Conservation (phyloP, 2,797 vertebrate genomes). For the Gallinago nigripennis region DNA sequence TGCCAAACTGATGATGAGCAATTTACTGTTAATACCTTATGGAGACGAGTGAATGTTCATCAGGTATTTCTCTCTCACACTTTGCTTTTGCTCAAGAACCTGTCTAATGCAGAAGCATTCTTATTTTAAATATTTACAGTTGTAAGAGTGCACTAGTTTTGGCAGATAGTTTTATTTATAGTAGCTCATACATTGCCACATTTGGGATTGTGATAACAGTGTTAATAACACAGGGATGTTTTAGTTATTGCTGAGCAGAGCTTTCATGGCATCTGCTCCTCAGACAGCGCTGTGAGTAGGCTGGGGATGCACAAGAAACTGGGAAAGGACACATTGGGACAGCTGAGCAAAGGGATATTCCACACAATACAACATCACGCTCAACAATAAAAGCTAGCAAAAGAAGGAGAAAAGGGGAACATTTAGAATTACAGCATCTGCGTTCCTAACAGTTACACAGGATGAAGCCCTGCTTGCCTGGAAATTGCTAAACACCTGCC, state of each 20-base stretch:
- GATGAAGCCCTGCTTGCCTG: background rate
- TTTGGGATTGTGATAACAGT: background rate
- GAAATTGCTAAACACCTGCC: background rate
- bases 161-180: background rate
- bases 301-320: background rate
- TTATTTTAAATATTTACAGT: background rate
- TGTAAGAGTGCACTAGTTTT: background rate
- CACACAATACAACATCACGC: background rate
- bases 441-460: rapidly evolving
- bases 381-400: background rate
- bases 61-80: background rate
- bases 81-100: background rate
- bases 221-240: background rate
- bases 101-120: background rate
- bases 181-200: background rate
- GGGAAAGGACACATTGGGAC: background rate
- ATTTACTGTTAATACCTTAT: background rate
- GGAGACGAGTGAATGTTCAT: background rate
- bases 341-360: background rate
- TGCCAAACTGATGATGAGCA: background rate
- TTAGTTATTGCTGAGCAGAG: background rate
- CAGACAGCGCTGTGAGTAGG: background rate
- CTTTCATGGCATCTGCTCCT: background rate
- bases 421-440: background rate
- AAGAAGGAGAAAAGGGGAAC: background rate